Evolutionary conservation across 2,797 vertebrate genomes (phyloP).

Genomic region (Capromys pilorides): DNA sequence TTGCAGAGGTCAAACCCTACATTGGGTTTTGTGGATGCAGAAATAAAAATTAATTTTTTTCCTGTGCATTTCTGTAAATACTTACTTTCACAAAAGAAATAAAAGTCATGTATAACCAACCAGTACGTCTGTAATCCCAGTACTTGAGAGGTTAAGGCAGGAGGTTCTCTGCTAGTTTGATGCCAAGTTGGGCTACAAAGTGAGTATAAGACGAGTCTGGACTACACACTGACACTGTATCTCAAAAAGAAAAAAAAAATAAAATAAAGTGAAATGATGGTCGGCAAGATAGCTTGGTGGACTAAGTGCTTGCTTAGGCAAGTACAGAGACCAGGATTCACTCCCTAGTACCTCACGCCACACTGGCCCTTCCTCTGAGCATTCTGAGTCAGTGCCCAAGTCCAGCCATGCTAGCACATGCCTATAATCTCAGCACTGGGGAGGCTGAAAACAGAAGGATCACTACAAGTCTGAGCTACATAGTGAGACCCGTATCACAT

Average conservation of each 20-base stretch:
- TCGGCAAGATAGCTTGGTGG: too few species aligned
- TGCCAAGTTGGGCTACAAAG: neutral
- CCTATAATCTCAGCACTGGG: too few species aligned
- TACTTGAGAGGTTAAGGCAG: neutral
- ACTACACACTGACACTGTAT: neutral
- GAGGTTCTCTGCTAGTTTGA: neutral
- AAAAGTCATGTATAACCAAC: neutral
- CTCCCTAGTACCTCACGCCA: too few species aligned
- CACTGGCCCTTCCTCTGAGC: too few species aligned
- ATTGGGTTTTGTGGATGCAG: neutral
- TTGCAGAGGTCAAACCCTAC: neutral
- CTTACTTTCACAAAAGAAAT: neutral
- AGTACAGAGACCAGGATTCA: too few species aligned
- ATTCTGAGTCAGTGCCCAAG: too few species aligned
- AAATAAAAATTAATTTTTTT: neutral
- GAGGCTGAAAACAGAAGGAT: too few species aligned
- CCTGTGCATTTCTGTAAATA: neutral
- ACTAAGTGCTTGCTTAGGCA: too few species aligned
- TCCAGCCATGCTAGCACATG: too few species aligned
- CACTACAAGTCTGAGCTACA: too few species aligned
- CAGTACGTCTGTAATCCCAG: neutral
- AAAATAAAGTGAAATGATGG: neutral
- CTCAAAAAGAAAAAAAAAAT: neutral
- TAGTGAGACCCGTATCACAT: too few species aligned
- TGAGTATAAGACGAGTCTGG: neutral